A percentile compares a stretch with the other conserved stretches of the same genome.
Evolutionary conservation across 2,797 vertebrate species (phyloP).

Genomic region (Chaetophractus vellerosus): DNA sequence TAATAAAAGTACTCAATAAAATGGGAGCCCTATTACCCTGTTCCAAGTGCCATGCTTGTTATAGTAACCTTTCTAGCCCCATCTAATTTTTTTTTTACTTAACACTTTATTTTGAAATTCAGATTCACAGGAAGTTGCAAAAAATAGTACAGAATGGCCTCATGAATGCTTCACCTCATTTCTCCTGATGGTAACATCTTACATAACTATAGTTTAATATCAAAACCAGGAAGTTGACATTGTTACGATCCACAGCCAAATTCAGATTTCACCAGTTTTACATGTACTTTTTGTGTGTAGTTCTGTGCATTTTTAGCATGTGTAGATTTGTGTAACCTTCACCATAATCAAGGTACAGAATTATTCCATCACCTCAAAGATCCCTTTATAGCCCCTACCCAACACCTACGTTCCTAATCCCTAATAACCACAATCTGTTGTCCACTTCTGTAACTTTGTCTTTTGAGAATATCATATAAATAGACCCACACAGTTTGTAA

Average conservation of each 20-base stretch:
- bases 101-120: slow-evolving; percentile 52
- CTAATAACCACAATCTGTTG: not conserved
- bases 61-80: not conserved
- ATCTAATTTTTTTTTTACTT: not conserved
- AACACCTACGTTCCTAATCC: not conserved
- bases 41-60: not conserved
- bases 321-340: not conserved
- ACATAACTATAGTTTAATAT: not conserved
- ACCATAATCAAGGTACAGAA: not conserved
- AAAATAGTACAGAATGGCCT: not conserved
- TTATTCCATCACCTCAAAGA: not conserved
- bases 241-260: not conserved
- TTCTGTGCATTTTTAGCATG: not conserved
- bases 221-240: slow-evolving; percentile 11
- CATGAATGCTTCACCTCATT: not conserved
- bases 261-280: not conserved
- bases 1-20: not conserved
- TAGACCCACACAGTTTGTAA: not conserved
- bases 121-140: slow-evolving; percentile 21
- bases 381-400: not conserved
- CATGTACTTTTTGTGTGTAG: not conserved
- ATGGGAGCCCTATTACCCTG: not conserved
- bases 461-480: slow-evolving; percentile 62
- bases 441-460: slow-evolving; percentile 35
- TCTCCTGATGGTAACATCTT: not conserved